Conservation (phyloP, 2,888 invertebrate species). For the Ophion obscuratus region DNA sequence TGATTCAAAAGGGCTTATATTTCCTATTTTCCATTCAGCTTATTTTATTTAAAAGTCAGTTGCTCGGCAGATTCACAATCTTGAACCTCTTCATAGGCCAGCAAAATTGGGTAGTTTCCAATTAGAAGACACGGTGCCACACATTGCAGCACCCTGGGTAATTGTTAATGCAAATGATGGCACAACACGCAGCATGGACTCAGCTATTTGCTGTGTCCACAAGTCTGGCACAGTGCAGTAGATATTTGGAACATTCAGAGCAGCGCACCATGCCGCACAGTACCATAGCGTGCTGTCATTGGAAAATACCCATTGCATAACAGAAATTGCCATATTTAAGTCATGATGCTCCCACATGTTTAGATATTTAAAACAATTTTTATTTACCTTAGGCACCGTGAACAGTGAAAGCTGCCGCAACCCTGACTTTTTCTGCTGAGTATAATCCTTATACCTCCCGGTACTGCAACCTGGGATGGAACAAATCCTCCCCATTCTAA, state of each 20-base stretch:
- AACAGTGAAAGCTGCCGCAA: background rate
- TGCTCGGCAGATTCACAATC: too few relatives aligned
- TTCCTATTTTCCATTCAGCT: too few relatives aligned
- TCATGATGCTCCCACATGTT: background rate
- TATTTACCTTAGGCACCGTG: background rate
- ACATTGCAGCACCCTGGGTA: background rate
- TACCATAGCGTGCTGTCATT: conserved; percentile 18
- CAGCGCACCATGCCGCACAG: background rate
- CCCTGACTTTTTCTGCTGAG: background rate
- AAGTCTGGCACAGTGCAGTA: conserved; percentile 11
- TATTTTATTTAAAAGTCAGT: too few relatives aligned
- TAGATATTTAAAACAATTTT: background rate
- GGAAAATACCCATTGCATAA: background rate
- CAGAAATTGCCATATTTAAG: background rate
- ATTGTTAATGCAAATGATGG: background rate
- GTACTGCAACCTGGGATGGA: background rate
- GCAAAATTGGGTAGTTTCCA: background rate
- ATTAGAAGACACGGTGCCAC: background rate
- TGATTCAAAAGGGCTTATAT: too few relatives aligned
- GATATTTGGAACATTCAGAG: conserved; percentile 4
- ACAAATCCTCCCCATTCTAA: conserved; percentile 2
- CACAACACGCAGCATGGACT: background rate
- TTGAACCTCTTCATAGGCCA: background rate
- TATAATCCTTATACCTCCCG: background rate
- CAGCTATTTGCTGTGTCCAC: background rate